These are phyloP conservation scores for Melikaiella ostensackeni DNA, from an alignment of 2,888 invertebrate genomes.

Conservation along the genomic window DNA sequence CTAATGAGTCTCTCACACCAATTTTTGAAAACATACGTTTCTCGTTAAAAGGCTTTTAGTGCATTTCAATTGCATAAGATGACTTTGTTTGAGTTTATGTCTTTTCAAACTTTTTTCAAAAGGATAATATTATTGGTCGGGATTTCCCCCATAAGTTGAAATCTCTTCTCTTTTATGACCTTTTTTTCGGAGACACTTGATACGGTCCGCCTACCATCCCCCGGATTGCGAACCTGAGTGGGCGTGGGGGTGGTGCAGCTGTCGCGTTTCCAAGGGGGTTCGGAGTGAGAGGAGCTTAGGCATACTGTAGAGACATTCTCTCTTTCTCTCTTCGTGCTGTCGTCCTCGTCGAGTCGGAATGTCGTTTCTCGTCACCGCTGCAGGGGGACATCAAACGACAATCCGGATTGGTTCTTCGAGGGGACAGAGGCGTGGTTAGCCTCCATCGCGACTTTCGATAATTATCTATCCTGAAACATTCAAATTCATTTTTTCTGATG, in stretches of 20 bases:
- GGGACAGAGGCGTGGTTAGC: conserved; percentile 76
- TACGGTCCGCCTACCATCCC: conserved; percentile 61
- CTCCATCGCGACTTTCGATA: conserved; percentile 72
- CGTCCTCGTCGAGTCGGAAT: conserved; percentile 66
- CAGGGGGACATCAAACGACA: conserved; percentile 65
- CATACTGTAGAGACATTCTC: conserved; percentile 46
- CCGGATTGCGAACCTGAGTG: conserved; percentile 47
- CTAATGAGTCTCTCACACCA: too few relatives aligned
- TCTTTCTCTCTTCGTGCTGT: conserved; percentile 52
- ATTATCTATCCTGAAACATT: conserved; percentile 43
- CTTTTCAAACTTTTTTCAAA: too few relatives aligned
- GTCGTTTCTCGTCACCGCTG: conserved; percentile 67
- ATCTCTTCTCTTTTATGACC: background rate
- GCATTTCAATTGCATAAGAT: too few relatives aligned
- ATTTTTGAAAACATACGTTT: too few relatives aligned
- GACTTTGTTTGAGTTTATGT: too few relatives aligned
- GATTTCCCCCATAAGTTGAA: background rate
- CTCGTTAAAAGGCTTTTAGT: too few relatives aligned
- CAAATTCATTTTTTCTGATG: conserved; percentile 40
- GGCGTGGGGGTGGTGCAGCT: conserved; percentile 53
- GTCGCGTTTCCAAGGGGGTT: conserved; percentile 57
- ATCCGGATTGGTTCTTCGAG: conserved; percentile 69
- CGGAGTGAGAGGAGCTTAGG: conserved; percentile 47
- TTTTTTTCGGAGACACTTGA: conserved; percentile 46
- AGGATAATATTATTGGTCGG: background rate